Evolutionary conservation across 2,888 invertebrate species (phyloP), one percentile per base, ranked within the genome.

Genomic region (Agonum fuliginosum): DNA sequence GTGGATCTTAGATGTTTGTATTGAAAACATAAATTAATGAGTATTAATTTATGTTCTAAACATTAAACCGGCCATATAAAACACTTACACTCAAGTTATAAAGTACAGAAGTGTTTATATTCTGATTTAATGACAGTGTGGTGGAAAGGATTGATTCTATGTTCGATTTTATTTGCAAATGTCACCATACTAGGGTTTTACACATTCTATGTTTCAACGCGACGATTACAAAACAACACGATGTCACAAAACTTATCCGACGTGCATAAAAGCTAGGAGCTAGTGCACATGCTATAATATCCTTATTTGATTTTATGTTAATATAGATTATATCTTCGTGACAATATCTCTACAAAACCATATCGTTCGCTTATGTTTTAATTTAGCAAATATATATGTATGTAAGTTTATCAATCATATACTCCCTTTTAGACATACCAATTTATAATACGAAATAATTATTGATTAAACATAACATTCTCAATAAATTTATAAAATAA

Each of bases 321-420:
- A 54, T 54, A 54, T 54, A 54, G 58, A 34, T 62, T 27, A 67
- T 48, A 54, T 54, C 22, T 67, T 65, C 46, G 67, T 46, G 48
- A 67, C 67, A 74, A 43, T 74, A 74, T 74, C 27, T 74, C 74
- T 75, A 75, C 75, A 22, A 67, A 75, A 65, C 46, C 75, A 74
- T 34, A 72, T 54, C 72, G 24, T 71, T 54, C 67, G 46, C 54
- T 54, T 73, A 62, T 27, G 22, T 67, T 65, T 37, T 43, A 74
- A 48, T 75, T 75, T 67, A 75, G 75, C 67, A 75, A 75, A 75
- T 75, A 75, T 75, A 43, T 75, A 75, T 46, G 69, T 71, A 48
- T 71, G 48, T 74, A 74, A 74, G 74, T 74, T 43, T 17, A 48
- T 37, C 67, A 67, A 67, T 19, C 22, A 62, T 62, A 62, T 62